Base-by-base conservation (phyloP, 2,888 invertebrate species). In the Volucella inflata region DNA sequence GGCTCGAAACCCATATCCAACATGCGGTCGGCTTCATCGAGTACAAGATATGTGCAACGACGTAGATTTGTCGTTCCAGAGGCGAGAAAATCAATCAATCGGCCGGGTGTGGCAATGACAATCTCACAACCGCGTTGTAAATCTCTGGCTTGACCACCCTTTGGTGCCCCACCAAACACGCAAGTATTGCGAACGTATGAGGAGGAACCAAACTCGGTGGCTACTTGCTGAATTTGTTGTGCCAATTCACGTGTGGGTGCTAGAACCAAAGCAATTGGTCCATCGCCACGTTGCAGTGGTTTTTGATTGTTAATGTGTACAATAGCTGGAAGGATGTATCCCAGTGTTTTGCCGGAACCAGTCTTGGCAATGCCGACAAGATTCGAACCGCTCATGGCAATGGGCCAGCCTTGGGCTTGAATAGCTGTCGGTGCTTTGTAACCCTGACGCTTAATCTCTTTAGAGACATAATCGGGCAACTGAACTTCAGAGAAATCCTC, bases 1-100 rank as follows among this genome's bases (percentile, higher is more conserved):
- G 98, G 98, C 91, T 98, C 98, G 92, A 99, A 99, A 87, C 98
- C 98, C 98, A 99, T 99, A 93, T 99, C 98, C 89, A 98, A 94
- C 98, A 98, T 99, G 70, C 98, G 94, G 92, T 99, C 98, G 87
- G 98, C 98, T 92, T 98, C 98, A 93, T 98, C 98, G 67, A 98
- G 92, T 0, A 98, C 97, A 87, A 98, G 92, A 90, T 97, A 98
- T n/a, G 97, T 97, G 91, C 96, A 96, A 64, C 96, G 93, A 59
- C 94, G 94, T 44, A 97, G 91, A 90, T 96, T 96, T 2, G 96
- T 96, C 3, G 95, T 95, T 11, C 95, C 95, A 80, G 94, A 94
- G 89, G 97, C 96, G 17, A 98, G 93, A 91, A 97, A 97, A 93
- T 98, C 98, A 89, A 97, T 97, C 40, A 98, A 93, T 87, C 98